Conservation (phyloP, 1,140 invertebrate genomes). For the Leucophenga varia region DNA sequence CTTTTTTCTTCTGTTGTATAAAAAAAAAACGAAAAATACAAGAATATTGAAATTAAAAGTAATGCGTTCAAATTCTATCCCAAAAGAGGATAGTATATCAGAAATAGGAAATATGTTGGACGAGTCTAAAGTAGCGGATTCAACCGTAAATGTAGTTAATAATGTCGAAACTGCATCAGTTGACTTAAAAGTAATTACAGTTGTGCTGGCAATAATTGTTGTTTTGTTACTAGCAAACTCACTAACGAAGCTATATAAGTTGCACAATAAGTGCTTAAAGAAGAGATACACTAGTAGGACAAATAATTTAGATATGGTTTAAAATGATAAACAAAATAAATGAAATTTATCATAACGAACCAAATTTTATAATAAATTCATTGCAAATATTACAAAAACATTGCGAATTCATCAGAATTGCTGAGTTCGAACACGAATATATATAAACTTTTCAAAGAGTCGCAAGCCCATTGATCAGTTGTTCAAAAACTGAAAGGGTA, state of each 20-base stretch:
- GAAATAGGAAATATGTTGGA: slow-evolving; percentile 10
- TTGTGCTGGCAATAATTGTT: slow-evolving; percentile 8
- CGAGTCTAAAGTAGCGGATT: no score
- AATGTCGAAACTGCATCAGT: no score
- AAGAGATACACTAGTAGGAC: slow-evolving; percentile 3
- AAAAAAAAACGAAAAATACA: no score
- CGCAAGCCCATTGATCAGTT: no score
- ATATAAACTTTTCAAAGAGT: background rate
- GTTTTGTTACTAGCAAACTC: slow-evolving; percentile 8
- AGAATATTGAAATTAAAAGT: background rate
- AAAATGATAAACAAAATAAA: slow-evolving; percentile 3
- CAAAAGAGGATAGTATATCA: slow-evolving; percentile 3
- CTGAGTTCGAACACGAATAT: slow-evolving; percentile 7
- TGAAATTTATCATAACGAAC: slow-evolving; percentile 8
- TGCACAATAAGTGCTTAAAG: slow-evolving; percentile 6
- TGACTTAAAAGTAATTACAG: slow-evolving; percentile 8
- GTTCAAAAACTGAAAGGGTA: no score
- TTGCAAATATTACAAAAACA: slow-evolving; percentile 4
- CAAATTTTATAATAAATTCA: slow-evolving; percentile 5
- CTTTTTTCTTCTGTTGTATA: no score
- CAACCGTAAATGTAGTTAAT: no score
- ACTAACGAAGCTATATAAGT: slow-evolving; percentile 10
- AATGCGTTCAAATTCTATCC: slow-evolving; percentile 1
- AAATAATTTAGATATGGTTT: slow-evolving; percentile 7
- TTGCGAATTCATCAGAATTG: slow-evolving; percentile 6